phyloP scores from a whole-genome alignment of 2,797 vertebrate species.

The Euphonia xanthogaster region DNA sequence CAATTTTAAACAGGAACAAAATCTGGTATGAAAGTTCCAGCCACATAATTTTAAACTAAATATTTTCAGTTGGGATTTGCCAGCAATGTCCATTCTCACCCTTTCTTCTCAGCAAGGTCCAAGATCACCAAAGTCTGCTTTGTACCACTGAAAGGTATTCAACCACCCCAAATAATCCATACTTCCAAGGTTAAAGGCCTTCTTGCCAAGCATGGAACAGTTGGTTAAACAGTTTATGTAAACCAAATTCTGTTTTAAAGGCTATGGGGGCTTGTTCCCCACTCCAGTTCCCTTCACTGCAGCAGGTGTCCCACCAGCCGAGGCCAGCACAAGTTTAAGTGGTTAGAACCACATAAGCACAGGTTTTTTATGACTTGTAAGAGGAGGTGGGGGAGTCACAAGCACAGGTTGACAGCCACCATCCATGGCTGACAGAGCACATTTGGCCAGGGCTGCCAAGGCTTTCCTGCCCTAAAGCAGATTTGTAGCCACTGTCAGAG shows the following conservation, averaged over 20 bases:
- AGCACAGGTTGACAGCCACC: background rate
- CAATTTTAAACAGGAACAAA: background rate
- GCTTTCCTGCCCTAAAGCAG: background rate
- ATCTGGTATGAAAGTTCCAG: background rate
- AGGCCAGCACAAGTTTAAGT: background rate
- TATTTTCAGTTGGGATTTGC: background rate
- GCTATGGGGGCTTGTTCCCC: background rate
- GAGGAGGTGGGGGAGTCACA: fast-evolving
- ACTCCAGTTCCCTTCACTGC: background rate
- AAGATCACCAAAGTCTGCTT: background rate
- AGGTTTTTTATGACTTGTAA: background rate
- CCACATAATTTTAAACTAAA: background rate
- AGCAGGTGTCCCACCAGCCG: background rate
- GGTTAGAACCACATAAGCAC: background rate
- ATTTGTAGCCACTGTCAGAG: background rate
- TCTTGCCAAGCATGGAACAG: background rate
- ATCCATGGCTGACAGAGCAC: fast-evolving
- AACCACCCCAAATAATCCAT: background rate
- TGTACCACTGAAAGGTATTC: background rate
- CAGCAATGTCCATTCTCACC: background rate
- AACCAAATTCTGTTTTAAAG: background rate
- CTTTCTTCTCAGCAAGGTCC: background rate
- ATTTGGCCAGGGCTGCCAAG: background rate
- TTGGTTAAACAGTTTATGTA: background rate
- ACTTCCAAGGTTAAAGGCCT: background rate